phyloP scores from a whole-genome alignment of 2,113 vertebrate species.

The Piaya cayana region DNA sequence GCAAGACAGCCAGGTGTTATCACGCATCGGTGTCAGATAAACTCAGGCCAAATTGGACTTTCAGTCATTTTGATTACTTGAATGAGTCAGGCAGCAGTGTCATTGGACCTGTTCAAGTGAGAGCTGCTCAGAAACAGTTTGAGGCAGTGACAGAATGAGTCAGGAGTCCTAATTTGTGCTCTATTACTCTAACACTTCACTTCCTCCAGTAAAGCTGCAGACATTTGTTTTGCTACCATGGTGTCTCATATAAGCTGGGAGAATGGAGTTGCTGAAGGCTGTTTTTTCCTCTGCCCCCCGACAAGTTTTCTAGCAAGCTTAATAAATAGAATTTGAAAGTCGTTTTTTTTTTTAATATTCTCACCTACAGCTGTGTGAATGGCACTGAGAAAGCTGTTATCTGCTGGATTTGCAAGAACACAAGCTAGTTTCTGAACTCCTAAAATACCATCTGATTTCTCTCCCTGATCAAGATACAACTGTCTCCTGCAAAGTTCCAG shows the following conservation, averaged over 20 bases:
- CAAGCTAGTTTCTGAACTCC: slow-evolving; percentile 38
- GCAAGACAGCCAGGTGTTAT: neutral
- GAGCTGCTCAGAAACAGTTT: neutral
- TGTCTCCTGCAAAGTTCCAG: slow-evolving; percentile 1
- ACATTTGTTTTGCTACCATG: neutral
- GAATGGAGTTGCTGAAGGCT: neutral
- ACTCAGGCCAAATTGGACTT: neutral
- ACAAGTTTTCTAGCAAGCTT: slow-evolving; percentile 32
- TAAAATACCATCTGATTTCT: slow-evolving; percentile 41
- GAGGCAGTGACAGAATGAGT: neutral
- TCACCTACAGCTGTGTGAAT: slow-evolving; percentile 42
- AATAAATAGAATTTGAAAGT: slow-evolving; percentile 33
- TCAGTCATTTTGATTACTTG: neutral
- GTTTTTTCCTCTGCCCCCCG: neutral
- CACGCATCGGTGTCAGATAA: neutral
- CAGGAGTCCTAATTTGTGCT: neutral
- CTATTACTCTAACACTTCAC: neutral
- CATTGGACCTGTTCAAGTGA: neutral
- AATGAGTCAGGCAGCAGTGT: neutral
- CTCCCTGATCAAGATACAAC: neutral
- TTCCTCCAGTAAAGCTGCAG: neutral
- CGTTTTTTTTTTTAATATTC: slow-evolving; percentile 54
- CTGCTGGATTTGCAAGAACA: slow-evolving; percentile 43
- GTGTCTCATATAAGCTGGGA: neutral
- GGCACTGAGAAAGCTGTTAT: slow-evolving; percentile 43